Evolutionary conservation across 2,797 vertebrate genomes (phyloP).

Genomic region (Dryobates pubescens): DNA sequence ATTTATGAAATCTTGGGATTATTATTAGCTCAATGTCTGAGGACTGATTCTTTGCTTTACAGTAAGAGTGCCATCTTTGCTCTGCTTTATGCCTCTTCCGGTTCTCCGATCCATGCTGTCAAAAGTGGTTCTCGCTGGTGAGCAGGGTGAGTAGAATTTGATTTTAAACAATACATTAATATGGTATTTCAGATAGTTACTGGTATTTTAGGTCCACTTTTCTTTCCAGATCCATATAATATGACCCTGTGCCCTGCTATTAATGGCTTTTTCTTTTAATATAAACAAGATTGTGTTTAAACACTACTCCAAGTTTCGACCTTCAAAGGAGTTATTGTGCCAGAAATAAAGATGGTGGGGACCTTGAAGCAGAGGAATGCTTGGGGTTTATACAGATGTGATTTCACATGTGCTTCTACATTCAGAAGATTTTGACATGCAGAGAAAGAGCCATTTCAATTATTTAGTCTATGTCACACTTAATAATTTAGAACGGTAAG

Average conservation of each 20-base stretch:
- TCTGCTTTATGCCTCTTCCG: constrained; percentile 88
- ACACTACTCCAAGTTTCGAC: neutral
- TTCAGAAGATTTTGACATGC: neutral
- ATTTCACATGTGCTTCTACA: neutral
- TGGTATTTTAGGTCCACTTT: neutral
- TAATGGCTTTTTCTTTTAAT: constrained; percentile 8
- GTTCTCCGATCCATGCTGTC: constrained; percentile 94
- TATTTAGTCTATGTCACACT: neutral
- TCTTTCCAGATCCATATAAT: neutral
- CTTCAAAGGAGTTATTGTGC: neutral
- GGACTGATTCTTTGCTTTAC: constrained; percentile 28
- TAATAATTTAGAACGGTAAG: neutral
- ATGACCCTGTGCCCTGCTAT: neutral
- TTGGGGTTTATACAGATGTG: neutral
- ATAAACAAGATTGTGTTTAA: neutral
- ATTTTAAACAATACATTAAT: neutral
- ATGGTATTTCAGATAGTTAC: neutral
- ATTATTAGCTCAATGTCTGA: neutral
- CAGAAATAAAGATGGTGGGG: neutral
- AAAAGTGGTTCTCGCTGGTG: constrained; percentile 86
- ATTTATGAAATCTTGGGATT: neutral
- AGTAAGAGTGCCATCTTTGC: constrained; percentile 87
- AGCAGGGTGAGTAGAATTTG: constrained; percentile 88
- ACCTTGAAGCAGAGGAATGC: neutral
- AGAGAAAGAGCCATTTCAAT: neutral